Base-by-base conservation (phyloP, 2,797 vertebrate genomes). In the Holocentrus rufus region DNA sequence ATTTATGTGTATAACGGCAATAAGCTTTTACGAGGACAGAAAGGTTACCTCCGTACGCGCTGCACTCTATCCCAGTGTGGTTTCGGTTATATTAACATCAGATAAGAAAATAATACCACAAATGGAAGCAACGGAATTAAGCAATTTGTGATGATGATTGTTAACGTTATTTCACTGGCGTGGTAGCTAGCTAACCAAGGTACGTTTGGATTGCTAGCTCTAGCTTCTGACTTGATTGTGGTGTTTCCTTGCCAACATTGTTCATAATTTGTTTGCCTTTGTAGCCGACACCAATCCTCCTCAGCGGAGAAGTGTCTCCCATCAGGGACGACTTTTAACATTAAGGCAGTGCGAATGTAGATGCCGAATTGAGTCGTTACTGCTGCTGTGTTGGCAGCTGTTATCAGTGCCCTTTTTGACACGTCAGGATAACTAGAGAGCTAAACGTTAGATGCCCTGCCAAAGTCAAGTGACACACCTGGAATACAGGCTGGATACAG, bases 1-100 rank as follows among this genome's bases (percentile, higher is more conserved):
- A 59, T 78, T 83, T 69, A 63, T 49, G 71, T 70, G 72, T 71
- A 77, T 63, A 78, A 79, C 72, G 80, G 83, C 80, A 80, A 76
- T 75, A 67, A 69, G 83, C 44, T 76, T 77, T 54, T n/a, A n/a
- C 20, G 9, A 64, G 39, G 58, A 69, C 56, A 13, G 59, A 56
- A 67, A 54, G 64, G 74, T 46, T 57, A 14, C 66, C 1, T 31
- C 65, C 53, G 61, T 27, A 56, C 34, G 50, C 68, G 13, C 56
- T 20, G 74, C 79, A 82, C 85, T 85, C 49, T 56, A 52, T 25
- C 18, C 25, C 69, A 65, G 80, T 34, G 59, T 52, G 58, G 66
- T 55, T 68, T 53, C 31, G 27, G 74, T 55, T 63, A 17, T 23
- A 17, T 60, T 61, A 69, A 77, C 77, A 64, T 18, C 82, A 82